A percentile compares a stretch with the other conserved stretches of the same genome.
Conservation (phyloP, 2,113 vertebrate genomes). For the sheep (Ovis aries) region DNA sequence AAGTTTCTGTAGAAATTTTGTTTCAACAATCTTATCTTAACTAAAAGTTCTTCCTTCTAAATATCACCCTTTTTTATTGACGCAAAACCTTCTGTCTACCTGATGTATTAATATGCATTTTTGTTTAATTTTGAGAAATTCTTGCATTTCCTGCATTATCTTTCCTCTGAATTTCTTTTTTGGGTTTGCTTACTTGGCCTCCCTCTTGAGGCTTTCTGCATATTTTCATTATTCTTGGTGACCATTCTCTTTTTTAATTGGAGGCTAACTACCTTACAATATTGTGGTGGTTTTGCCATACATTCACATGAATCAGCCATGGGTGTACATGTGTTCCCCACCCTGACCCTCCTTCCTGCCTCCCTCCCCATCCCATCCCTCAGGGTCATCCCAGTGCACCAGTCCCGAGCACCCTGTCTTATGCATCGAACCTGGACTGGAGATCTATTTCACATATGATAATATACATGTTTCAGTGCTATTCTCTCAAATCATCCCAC, state of each 20-base stretch:
- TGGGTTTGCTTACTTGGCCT: background rate
- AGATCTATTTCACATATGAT: background rate
- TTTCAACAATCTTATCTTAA: conserved; percentile 4
- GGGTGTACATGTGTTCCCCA: background rate
- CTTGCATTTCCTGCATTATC: background rate
- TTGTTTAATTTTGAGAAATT: conserved; percentile 15
- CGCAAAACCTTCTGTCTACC: background rate
- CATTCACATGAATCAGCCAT: background rate
- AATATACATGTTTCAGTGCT: background rate
- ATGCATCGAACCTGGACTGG: background rate
- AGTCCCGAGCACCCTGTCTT: background rate
- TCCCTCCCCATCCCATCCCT: background rate
- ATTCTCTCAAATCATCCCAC: background rate
- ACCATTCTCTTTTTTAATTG: background rate
- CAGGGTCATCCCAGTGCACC: background rate
- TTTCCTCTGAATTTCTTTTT: background rate
- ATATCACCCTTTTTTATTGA: background rate
- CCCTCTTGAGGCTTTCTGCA: background rate
- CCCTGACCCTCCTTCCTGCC: rapidly evolving
- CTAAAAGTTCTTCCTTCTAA: conserved; percentile 1
- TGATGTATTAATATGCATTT: background rate
- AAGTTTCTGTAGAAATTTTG: background rate
- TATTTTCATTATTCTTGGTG: background rate
- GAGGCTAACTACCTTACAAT: background rate
- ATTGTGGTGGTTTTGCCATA: background rate